A percentile compares a stretch with the other conserved stretches of the same genome.
Conservation (phyloP, 2,797 vertebrate genomes). For the Sebastes hubbsi region DNA sequence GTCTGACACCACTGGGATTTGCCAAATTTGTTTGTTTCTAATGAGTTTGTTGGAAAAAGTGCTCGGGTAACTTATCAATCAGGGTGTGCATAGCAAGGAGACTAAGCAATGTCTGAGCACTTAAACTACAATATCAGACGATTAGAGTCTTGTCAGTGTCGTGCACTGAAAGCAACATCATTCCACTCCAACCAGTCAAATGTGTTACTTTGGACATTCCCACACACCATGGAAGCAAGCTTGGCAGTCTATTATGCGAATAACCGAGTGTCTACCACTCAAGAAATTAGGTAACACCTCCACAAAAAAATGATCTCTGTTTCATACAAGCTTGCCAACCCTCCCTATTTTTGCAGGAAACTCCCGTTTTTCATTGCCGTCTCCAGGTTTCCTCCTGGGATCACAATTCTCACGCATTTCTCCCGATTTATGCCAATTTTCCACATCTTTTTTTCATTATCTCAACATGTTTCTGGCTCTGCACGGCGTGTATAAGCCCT, state of each 20-base stretch:
- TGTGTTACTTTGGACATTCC: conserved; percentile 17
- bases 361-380: no score
- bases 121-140: conserved; percentile 33
- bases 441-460: no score
- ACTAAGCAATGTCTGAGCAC: not conserved
- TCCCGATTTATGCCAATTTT: no score
- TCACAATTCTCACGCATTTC: no score
- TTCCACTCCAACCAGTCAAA: not conserved
- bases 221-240: not conserved
- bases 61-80: conserved; percentile 42
- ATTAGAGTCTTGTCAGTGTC: conserved; percentile 12
- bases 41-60: conserved; percentile 52
- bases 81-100: conserved; percentile 14
- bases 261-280: not conserved
- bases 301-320: not conserved
- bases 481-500: no score
- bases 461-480: no score
- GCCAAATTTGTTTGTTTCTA: conserved; percentile 60
- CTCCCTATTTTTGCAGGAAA: no score
- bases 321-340: no score
- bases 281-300: conserved; percentile 8
- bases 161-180: not conserved
- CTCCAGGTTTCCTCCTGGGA: no score
- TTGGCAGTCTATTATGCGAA: conserved; percentile 15
- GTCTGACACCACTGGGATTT: conserved; percentile 54